Evolutionary conservation across 2,888 invertebrate genomes (phyloP), one percentile per base, ranked within the genome.

Genomic region (Diploptera punctata): DNA sequence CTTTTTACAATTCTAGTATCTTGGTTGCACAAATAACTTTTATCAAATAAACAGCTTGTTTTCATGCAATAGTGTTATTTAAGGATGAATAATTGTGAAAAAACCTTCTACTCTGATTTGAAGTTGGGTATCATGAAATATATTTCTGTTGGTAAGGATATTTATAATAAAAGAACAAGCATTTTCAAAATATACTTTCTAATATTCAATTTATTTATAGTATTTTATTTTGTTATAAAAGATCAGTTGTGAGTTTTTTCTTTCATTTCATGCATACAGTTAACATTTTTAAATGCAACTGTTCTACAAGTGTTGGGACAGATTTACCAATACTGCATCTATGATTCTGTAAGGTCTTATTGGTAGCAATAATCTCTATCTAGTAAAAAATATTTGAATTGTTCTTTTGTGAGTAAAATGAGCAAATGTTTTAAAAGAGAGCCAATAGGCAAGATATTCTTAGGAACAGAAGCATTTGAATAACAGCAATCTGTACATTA

Each of bases 181-280:
- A 1, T 65, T 65, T 65, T 65, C 26, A 65, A 65, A 65, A 65
- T 65, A 65, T 65, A 65, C 26, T 65, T 65, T 43, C 44, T 65
- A 47, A 65, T 65, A 26, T 65, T 65, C 29, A 47, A 65, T 65
- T 65, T 65, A 65, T 65, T 65, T 18, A 65, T 24, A 24, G 43
- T 44, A 54, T 19, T 24, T 65, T 26, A 29, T n/a, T 44, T 65
- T n/a, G 19, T 65, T 62, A 65, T 44, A 65, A 65, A 65, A 65
- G 47, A 44, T 44, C 65, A 65, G 44, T 18, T 44, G 43, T 19
- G 29, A 65, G 29, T 33, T 65, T 26, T 26, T 44, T n/a, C n/a
- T n/a, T n/a, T 26, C 44, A 47, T 29, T 44, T 47, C 65, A 65
- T 47, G 47, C 47, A 47, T 47, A 65, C 47, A 65, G 24, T 21